A percentile compares a stretch with the other conserved stretches of the same genome.
Evolutionary conservation across 2,113 vertebrate genomes (phyloP).

Genomic region (Penelope pileata): DNA sequence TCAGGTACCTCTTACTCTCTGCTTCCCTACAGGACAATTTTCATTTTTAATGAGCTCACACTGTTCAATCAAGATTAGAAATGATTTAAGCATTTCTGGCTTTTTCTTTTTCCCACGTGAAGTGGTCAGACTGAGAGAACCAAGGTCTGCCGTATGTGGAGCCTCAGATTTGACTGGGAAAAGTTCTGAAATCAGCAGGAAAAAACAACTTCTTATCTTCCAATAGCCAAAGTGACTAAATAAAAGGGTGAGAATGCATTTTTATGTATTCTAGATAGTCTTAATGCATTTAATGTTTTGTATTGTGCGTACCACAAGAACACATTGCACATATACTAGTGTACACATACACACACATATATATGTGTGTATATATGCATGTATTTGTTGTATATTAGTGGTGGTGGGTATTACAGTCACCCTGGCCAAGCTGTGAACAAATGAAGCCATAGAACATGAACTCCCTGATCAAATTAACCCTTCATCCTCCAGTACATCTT

Average conservation of each 20-base stretch:
- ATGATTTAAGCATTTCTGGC: neutral
- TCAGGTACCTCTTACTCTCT: accelerated
- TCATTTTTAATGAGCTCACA: neutral
- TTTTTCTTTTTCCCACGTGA: neutral
- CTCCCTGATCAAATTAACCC: neutral
- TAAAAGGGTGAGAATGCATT: neutral
- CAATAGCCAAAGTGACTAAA: neutral
- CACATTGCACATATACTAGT: neutral
- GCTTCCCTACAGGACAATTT: neutral
- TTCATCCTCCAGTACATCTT: neutral
- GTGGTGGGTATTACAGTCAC: neutral
- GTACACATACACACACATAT: too few relatives aligned
- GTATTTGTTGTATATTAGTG: neutral
- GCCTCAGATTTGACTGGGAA: neutral
- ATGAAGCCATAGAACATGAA: neutral
- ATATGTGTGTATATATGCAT: neutral
- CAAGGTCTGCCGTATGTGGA: neutral
- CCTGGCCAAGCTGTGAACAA: neutral
- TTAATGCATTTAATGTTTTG: neutral
- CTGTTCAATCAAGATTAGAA: neutral
- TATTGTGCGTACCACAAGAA: neutral
- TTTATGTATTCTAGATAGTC: neutral
- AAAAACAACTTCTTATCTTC: neutral
- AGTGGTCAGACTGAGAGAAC: neutral
- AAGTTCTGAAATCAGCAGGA: neutral